Evolutionary conservation across 2,797 vertebrate species (phyloP).

Genomic region (Cercopithecus hamlyni): DNA sequence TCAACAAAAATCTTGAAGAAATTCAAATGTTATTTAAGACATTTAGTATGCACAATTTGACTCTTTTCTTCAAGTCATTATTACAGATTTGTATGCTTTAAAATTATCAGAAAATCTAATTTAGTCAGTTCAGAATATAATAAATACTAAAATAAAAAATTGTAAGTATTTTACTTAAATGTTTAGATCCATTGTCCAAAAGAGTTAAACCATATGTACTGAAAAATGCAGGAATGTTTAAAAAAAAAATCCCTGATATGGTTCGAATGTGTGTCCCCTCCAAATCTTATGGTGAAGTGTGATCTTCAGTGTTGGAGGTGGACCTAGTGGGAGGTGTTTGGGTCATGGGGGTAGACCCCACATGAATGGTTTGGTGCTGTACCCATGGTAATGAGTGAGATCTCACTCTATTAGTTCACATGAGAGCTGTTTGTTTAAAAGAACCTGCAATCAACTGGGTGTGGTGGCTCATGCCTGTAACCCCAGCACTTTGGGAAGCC

Average conservation of each 20-base stretch:
- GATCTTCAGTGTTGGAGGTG: neutral
- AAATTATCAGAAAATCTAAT: neutral
- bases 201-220: neutral
- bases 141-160: neutral
- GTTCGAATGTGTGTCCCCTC: neutral
- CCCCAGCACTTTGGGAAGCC: too few relatives aligned
- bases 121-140: neutral
- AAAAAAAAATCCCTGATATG: neutral
- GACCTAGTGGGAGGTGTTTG: neutral
- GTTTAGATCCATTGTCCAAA: neutral
- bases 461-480: too few relatives aligned
- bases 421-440: neutral
- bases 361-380: neutral
- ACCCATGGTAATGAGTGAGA: neutral
- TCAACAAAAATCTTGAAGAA: neutral
- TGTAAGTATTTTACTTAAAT: neutral
- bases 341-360: neutral
- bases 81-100: neutral
- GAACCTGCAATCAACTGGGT: neutral
- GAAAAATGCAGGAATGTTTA: neutral
- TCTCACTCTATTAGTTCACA: neutral
- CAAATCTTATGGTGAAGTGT: neutral
- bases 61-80: neutral
- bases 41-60: neutral
- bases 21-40: neutral